Evolutionary conservation across 2,888 invertebrate genomes (phyloP), one percentile per base, ranked within the genome.

Genomic region (Noctua comes): DNA sequence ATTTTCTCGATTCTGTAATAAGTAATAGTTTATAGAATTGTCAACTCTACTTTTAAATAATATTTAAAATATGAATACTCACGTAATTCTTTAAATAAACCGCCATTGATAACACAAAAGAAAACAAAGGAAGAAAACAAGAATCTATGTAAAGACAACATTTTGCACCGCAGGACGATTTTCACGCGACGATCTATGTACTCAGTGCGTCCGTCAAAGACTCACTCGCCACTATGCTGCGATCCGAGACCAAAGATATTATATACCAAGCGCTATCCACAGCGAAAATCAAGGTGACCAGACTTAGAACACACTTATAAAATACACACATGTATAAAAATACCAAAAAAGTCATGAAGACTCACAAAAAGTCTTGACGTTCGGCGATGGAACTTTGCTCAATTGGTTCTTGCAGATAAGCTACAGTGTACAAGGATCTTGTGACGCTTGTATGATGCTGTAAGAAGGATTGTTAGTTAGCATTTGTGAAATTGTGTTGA

Each of bases 71-170:
- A 73, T 8, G 70, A 81, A 83, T 86, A 92, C 92, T 94, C 87
- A 94, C 94, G 94, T 87, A 94, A 84, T 78, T 93, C 77, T 83
- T 93, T 93, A 21, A 91, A 86, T n/a, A 91, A 86, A 8, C 89
- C 91, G 76, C 89, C 87, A 71, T 89, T 89, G 18, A 92, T 83
- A n/a, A 86, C 80, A 90, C 92, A 91, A 59, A 92, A 87, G 64
- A 94, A 79, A 79, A 93, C 82, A 71, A 92, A 84, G 36, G 88
- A 80, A 31, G 89, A 83, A 21, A 88, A 73, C 7, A 90, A 75
- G 64, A 89, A 85, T 62, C 80, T 89, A 81, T 79, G 80, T 46
- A 79, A 48, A 65, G 85, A 80, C 69, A 76, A 59, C 86, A 88
- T 86, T 73, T 77, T 78, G 27, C 82, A 82, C 86, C 31, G 8